Evolutionary conservation across 2,888 invertebrate species (phyloP), one percentile per base, ranked within the genome.

Genomic region (Gibbula magus): DNA sequence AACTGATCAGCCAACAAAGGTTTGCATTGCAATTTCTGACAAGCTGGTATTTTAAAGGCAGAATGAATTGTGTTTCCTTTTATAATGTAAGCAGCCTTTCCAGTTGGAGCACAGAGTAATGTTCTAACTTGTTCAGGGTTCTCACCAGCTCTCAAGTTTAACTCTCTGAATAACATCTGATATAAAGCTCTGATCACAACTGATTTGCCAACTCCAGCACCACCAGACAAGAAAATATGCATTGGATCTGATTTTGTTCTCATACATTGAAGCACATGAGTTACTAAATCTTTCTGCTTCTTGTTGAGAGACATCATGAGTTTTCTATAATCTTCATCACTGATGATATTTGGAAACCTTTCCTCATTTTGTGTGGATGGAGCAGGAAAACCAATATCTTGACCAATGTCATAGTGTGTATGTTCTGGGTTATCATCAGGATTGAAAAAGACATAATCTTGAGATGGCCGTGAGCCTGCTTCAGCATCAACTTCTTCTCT

Each of bases 181-280:
- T 85, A 85, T 25, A 87, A 45, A 10, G 86, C 86, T 66, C 75
- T 77, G n/a, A 80, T 79, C 4, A 86, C 81, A 77, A 78, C 70
- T 73, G 77, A 82, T 80, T 86, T 86, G 1, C 86, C 85, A 25
- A 85, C 85, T 61, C 84, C 87, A 53, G 85, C 84, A 8, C 85
- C 84, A 35, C 84, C 84, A 82, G 79, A 82, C 8, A 84, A 29
- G 66, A 86, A 86, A 53, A 77, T 56, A 54, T 79, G 84, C 5
- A 85, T 77, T 70, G 82, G 85, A 45, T 75, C 66, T 25, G 56
- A 18, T 13, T 67, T 53, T 29, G 81, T 80, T 78, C 83, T 87
- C 1, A 85, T 8, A 2, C 22, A n/a, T 73, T 84, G 74, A 16
- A 87, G 53, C 16, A 70, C 81, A 53, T 82, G 75, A 78, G 82